A percentile compares a stretch with the other conserved stretches of the same genome.
These are phyloP conservation scores for Alloplasta piceator DNA, from an alignment of 2,888 invertebrate species.

Conservation along the genomic window DNA sequence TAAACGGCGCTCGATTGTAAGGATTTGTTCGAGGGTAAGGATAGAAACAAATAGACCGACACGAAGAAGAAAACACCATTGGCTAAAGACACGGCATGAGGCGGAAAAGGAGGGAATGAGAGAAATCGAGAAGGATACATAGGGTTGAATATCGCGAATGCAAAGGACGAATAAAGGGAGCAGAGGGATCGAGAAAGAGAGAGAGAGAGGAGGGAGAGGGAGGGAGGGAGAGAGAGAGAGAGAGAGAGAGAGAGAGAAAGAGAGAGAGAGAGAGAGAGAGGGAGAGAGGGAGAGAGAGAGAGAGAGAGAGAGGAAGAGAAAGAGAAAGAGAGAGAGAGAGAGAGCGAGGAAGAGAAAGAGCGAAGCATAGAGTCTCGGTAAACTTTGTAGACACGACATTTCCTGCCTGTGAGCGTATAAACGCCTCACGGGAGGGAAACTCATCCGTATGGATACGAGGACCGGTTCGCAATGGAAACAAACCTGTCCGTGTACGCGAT, in stretches of 20 bases:
- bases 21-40: conserved; percentile 30
- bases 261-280: conserved; percentile 24
- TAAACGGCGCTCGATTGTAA: not conserved
- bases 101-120: not conserved
- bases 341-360: conserved; percentile 43
- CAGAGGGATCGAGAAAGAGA: not conserved
- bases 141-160: too few species aligned
- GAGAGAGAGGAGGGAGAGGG: conserved; percentile 43
- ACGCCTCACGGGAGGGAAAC: conserved; percentile 45
- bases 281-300: conserved; percentile 10
- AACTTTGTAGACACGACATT: conserved; percentile 79
- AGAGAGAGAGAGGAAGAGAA: conserved; percentile 26
- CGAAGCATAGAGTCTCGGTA: conserved; percentile 64
- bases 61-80: conserved; percentile 5
- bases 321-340: too few species aligned
- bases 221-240: conserved; percentile 43
- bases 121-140: not conserved
- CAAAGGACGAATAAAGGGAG: too few species aligned
- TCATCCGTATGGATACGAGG: conserved; percentile 45
- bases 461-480: conserved; percentile 56
- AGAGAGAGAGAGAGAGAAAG: conserved; percentile 25
- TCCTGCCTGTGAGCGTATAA: conserved; percentile 73
- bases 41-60: conserved; percentile 23
- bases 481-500: conserved; percentile 52
- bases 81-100: not conserved